Base-by-base conservation (phyloP, 2,888 invertebrate species). In the Macaria liturata region DNA sequence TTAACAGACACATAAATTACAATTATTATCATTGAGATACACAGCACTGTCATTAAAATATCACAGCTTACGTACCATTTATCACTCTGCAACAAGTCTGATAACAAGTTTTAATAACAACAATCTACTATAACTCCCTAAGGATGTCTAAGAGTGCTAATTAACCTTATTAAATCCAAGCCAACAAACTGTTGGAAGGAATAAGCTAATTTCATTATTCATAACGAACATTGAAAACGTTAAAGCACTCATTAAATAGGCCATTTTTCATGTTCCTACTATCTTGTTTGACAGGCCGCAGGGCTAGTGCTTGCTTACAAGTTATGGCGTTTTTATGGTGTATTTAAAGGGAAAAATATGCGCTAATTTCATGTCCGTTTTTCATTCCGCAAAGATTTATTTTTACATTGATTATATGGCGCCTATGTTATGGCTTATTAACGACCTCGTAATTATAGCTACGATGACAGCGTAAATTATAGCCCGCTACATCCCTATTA, bases 191-290 rank as follows among this genome's bases (percentile, higher is more conserved):
- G 80, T 79, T 86, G 84, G 87, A 86, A 80, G 85, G 82, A 86
- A 89, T 86, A 85, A 89, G 86, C 90, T 89, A 89, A 91, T 91
- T 91, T 90, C 80, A 90, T 91, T 91, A 91, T 91, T 89, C 91
- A 90, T 90, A 91, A 89, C 88, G 88, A 88, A 88, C 86, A 91
- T 91, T 89, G 86, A 81, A 90, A 87, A 87, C 91, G 90, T 82
- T 88, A 90, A 90, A 84, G 89, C 85, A 86, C 85, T 91, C 89
- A 88, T 91, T 91, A 90, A 86, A 84, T 72, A 67, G 76, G 72
- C 74, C 82, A 82, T 91, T 84, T 84, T 83, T 91, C 88, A 90
- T 88, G 80, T 80, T 83, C 75, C 80, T 86, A 85, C 88, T 87
- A 88, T 90, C 89, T 81, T 77, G 76, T 84, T 80, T 88, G 91